Conservation (phyloP, 1,140 invertebrate species). For the Drosophila bocqueti region DNA sequence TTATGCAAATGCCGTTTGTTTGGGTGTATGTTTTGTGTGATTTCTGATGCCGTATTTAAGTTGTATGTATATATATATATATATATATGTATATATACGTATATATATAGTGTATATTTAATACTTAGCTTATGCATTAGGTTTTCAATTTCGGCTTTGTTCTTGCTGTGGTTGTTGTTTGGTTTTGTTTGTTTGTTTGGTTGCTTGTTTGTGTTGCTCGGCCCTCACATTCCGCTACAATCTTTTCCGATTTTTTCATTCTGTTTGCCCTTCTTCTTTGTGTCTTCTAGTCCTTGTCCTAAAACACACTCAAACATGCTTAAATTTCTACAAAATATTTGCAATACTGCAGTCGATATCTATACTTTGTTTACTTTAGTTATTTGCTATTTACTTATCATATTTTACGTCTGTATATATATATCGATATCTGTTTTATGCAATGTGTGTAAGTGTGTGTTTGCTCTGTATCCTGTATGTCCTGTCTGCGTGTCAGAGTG, state of each 20-base stretch:
- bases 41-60: constrained; percentile 56
- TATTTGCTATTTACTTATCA: constrained; percentile 80
- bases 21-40: constrained; percentile 47
- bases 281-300: constrained; percentile 63
- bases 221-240: constrained; percentile 57
- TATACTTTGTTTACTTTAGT: constrained; percentile 77
- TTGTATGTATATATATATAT: constrained; percentile 45
- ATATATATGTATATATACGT: constrained; percentile 24
- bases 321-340: constrained; percentile 85
- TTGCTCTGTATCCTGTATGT: constrained; percentile 41
- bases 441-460: constrained; percentile 22
- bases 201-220: constrained; percentile 43
- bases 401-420: constrained; percentile 71
- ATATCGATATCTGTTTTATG: constrained; percentile 37
- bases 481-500: constrained; percentile 9
- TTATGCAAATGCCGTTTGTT: constrained; percentile 60
- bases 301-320: constrained; percentile 81
- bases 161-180: constrained; percentile 37
- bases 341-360: constrained; percentile 85
- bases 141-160: constrained; percentile 56
- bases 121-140: constrained; percentile 74
- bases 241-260: constrained; percentile 56
- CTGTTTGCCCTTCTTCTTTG: constrained; percentile 51
- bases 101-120: constrained; percentile 64
- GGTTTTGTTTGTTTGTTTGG: constrained; percentile 16